Conservation (phyloP, 2,888 invertebrate species). For the Smittia sp. region DNA sequence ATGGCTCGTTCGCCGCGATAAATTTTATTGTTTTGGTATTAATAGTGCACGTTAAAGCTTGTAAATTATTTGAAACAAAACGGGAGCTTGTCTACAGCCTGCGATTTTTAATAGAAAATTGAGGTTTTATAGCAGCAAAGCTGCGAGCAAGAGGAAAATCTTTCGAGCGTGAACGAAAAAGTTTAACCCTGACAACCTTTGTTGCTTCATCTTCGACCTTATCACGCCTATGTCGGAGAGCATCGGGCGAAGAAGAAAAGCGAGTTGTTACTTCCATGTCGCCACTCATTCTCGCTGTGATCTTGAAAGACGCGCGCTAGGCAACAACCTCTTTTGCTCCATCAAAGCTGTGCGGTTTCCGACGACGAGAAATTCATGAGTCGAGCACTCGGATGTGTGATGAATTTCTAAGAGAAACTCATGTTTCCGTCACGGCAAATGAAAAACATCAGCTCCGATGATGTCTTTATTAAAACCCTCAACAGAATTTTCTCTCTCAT, state of each 20-base stretch:
- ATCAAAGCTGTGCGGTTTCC: neutral
- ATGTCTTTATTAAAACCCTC: slow-evolving; percentile 18
- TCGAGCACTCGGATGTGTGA: neutral
- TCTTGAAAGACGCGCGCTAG: neutral
- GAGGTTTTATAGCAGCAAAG: too few species aligned
- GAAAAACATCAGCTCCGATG: neutral
- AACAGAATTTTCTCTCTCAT: neutral
- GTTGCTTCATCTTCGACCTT: too few species aligned
- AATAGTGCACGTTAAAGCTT: too few species aligned
- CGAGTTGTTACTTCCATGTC: neutral
- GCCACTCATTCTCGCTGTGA: neutral
- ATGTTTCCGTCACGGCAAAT: slow-evolving; percentile 1
- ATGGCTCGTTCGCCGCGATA: too few species aligned
- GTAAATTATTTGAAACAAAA: too few species aligned
- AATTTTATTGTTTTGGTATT: too few species aligned
- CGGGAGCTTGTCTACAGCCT: too few species aligned
- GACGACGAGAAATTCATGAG: neutral
- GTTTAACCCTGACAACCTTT: too few species aligned
- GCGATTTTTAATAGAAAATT: too few species aligned
- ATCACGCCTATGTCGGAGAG: too few species aligned
- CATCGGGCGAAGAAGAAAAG: neutral
- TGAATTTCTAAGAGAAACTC: neutral
- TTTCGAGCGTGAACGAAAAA: too few species aligned
- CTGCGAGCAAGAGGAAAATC: too few species aligned
- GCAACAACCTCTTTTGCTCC: neutral